phyloP scores from a whole-genome alignment of 2,888 invertebrate species.

The Andrena flavipes region DNA sequence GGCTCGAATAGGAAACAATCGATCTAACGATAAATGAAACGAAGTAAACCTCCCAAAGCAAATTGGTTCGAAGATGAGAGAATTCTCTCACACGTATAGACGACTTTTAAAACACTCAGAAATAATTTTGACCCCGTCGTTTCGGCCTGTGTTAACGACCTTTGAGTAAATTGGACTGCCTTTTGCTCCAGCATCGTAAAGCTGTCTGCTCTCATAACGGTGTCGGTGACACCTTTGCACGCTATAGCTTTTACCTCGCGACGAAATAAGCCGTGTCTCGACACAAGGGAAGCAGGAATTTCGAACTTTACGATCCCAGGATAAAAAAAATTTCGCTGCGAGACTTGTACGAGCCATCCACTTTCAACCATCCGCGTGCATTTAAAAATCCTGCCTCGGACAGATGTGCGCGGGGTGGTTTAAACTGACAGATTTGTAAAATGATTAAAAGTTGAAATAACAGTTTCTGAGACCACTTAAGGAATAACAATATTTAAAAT shows the following conservation, averaged over 20 bases:
- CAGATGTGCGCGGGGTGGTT: neutral
- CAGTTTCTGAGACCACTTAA: no score
- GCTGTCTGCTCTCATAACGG: slow-evolving; percentile 58
- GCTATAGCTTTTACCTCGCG: slow-evolving; percentile 39
- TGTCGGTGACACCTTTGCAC: slow-evolving; percentile 53
- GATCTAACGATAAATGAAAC: neutral
- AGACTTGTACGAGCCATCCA: slow-evolving; percentile 14
- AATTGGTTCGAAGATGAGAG: neutral
- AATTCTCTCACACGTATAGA: neutral
- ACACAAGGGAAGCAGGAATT: slow-evolving; percentile 18
- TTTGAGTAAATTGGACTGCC: slow-evolving; percentile 46
- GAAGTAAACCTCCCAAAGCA: neutral
- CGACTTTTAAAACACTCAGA: slow-evolving; percentile 12
- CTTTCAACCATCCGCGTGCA: neutral
- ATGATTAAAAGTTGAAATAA: neutral
- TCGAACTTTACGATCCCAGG: slow-evolving; percentile 42
- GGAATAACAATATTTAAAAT: no score
- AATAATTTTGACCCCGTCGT: slow-evolving; percentile 17
- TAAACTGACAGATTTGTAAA: neutral
- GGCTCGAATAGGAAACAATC: neutral
- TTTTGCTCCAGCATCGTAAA: slow-evolving; percentile 59
- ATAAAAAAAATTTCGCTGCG: slow-evolving; percentile 23
- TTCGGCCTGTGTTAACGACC: slow-evolving; percentile 51
- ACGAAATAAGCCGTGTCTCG: slow-evolving; percentile 47
- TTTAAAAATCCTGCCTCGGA: neutral